A percentile compares a stretch with the other conserved stretches of the same genome.
phyloP scores from a whole-genome alignment of 64 coral and sea anemone species.

The Cladopsammia gracilis region DNA sequence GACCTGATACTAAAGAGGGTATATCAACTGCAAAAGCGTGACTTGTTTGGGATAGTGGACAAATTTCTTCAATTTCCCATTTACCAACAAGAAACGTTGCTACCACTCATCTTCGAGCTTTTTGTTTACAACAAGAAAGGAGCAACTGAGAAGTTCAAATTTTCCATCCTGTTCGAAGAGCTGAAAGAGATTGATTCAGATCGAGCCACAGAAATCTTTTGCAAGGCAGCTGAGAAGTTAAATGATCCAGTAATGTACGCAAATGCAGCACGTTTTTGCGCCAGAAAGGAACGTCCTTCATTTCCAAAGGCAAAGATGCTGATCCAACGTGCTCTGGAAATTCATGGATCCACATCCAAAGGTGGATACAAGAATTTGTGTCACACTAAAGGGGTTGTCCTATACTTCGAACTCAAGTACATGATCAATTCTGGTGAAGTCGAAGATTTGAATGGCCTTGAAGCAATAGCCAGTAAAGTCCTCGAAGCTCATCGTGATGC shows the following conservation, averaged over 20 bases:
- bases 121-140: constrained; percentile 61
- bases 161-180: constrained; percentile 63
- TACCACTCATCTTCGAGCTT: constrained; percentile 24
- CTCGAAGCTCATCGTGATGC: constrained; percentile 56
- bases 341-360: neutral
- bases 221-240: constrained; percentile 24
- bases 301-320: constrained; percentile 59
- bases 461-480: constrained; percentile 54
- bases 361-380: constrained; percentile 15
- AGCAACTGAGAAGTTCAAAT: constrained; percentile 27
- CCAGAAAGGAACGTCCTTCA: constrained; percentile 40
- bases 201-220: constrained; percentile 45
- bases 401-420: constrained; percentile 45
- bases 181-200: constrained; percentile 8
- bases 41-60: constrained; percentile 28
- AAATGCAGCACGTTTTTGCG: constrained; percentile 71
- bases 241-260: constrained; percentile 9
- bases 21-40: constrained; percentile 31
- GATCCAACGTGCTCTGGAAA: constrained; percentile 30
- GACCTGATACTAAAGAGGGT: constrained; percentile 66
- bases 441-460: neutral
- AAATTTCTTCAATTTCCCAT: constrained; percentile 62
- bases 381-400: constrained; percentile 63
- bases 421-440: constrained; percentile 12
- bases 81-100: constrained; percentile 11